Percentiles rank a stretch among this genome's conserved stretches.
Conservation (phyloP, 2,888 invertebrate species). For the Mystacides longicornis region DNA sequence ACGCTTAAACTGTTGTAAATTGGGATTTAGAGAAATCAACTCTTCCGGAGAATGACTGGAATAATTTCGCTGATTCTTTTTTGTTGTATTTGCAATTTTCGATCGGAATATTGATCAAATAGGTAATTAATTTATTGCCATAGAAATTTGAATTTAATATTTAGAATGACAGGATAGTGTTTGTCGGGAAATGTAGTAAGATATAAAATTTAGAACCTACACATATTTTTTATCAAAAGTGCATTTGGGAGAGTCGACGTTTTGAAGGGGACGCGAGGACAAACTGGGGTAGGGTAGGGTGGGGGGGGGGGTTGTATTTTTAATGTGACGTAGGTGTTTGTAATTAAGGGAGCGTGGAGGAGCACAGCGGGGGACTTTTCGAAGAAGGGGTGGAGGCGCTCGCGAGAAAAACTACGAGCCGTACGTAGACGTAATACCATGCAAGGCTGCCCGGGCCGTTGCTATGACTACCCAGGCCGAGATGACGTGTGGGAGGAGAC, state of each 20-base stretch:
- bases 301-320: background rate
- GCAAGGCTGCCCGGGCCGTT: constrained; percentile 46
- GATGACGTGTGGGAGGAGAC: constrained; percentile 29
- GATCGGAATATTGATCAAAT: too few relatives aligned
- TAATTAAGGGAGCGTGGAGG: constrained; percentile 26
- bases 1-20: too few relatives aligned
- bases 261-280: background rate
- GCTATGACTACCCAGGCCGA: constrained; percentile 52
- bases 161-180: too few relatives aligned
- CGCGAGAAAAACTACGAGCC: constrained; percentile 31
- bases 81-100: too few relatives aligned
- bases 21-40: too few relatives aligned
- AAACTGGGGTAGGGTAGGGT: background rate
- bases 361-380: constrained; percentile 10
- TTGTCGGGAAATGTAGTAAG: too few relatives aligned
- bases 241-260: background rate
- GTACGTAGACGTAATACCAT: constrained; percentile 56
- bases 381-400: constrained; percentile 29
- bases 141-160: too few relatives aligned
- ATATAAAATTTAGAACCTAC: too few relatives aligned
- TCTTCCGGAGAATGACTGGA: too few relatives aligned
- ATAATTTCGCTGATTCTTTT: too few relatives aligned
- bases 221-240: background rate
- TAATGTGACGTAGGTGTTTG: constrained; percentile 12
- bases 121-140: too few relatives aligned